Conservation (phyloP, 2,797 vertebrate genomes). For the Clarias laeviceps region DNA sequence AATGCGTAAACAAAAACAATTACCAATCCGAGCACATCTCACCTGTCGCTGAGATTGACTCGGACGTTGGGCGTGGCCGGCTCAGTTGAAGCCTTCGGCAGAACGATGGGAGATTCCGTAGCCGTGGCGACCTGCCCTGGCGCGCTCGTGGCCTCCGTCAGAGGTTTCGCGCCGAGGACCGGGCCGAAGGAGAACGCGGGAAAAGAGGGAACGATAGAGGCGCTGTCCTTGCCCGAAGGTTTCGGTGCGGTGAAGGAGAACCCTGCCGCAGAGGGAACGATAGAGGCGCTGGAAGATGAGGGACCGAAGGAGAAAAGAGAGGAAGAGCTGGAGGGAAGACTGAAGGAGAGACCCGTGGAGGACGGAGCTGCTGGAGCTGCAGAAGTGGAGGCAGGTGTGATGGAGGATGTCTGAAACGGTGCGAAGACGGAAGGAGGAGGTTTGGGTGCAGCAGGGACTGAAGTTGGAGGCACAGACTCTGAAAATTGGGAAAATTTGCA, state of each 20-base stretch:
- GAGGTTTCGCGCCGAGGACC: slow-evolving; percentile 58
- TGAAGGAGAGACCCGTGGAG: slow-evolving; percentile 51
- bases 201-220: no score
- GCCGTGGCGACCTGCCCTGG: slow-evolving; percentile 50
- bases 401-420: slow-evolving; percentile 59
- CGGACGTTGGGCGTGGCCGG: slow-evolving; percentile 74
- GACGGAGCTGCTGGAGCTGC: slow-evolving; percentile 61
- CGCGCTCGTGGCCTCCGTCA: slow-evolving; percentile 30
- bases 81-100: slow-evolving; percentile 64
- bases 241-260: slow-evolving; percentile 69
- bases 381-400: slow-evolving; percentile 48
- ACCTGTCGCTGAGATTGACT: slow-evolving; percentile 89
- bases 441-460: not conserved
- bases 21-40: slow-evolving; percentile 33
- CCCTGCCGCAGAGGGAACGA: slow-evolving; percentile 39
- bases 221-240: slow-evolving; percentile 62
- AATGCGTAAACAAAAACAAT: not conserved
- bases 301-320: slow-evolving; percentile 63
- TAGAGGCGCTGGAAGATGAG: slow-evolving; percentile 53
- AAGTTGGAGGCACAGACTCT: slow-evolving; percentile 29
- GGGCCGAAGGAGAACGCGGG: slow-evolving; percentile 69
- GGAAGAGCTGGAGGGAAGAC: slow-evolving; percentile 46
- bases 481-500: not conserved
- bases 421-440: slow-evolving; percentile 46
- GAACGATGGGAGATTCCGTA: slow-evolving; percentile 59